Conservation (phyloP, 2,888 invertebrate species). For the Drosophila antonietae region DNA sequence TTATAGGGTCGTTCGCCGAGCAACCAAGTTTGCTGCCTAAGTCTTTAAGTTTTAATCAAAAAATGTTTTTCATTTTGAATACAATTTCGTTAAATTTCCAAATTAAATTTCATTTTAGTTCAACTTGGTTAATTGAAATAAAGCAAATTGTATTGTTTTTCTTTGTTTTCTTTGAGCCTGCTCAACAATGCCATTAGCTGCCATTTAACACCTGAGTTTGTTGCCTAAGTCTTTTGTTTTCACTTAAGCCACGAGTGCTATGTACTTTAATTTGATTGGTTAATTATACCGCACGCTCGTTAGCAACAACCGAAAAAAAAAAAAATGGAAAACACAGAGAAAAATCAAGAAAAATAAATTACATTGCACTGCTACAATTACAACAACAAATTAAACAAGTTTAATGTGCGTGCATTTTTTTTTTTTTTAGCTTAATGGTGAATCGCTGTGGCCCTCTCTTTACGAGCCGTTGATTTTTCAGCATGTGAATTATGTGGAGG, state of each 20-base stretch:
- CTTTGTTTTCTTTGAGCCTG: neutral
- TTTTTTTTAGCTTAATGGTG: conserved; percentile 43
- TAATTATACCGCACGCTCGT: conserved; percentile 70
- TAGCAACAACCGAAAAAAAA: conserved; percentile 43
- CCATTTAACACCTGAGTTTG: conserved; percentile 43
- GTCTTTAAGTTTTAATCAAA: conserved; percentile 54
- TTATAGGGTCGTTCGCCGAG: too few species aligned
- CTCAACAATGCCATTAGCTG: conserved; percentile 33
- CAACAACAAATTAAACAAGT: conserved; percentile 58
- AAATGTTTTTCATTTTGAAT: neutral
- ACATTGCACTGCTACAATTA: conserved; percentile 69
- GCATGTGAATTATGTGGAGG: conserved; percentile 64
- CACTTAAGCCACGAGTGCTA: conserved; percentile 45
- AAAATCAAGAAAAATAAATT: conserved; percentile 49
- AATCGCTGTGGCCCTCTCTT: conserved; percentile 14
- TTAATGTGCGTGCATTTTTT: conserved; percentile 67
- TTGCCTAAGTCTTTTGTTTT: conserved; percentile 75
- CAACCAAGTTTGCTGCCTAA: conserved; percentile 35
- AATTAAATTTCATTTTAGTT: neutral
- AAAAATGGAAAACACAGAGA: conserved; percentile 24
- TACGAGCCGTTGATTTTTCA: conserved; percentile 60
- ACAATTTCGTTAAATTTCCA: too few species aligned
- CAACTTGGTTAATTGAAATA: neutral
- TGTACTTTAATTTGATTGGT: conserved; percentile 49
- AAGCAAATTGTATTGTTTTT: neutral